Evolutionary conservation across 2,113 vertebrate species (phyloP).

Genomic region (Aldabrachelys gigantea): DNA sequence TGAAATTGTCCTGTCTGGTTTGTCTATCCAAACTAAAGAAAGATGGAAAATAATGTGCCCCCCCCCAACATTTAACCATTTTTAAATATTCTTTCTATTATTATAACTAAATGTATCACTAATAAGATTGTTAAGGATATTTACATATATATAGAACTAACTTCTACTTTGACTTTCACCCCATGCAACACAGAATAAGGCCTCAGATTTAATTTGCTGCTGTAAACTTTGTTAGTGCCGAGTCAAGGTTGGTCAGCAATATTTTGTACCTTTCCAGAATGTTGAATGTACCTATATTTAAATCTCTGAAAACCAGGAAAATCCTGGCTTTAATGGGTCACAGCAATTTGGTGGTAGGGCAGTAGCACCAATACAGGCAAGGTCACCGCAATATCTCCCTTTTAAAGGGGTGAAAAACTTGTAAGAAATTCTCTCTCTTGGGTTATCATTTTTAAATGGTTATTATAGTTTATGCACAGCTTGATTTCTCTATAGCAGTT

Average conservation of each 20-base stretch:
- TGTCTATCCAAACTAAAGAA: not conserved
- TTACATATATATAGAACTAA: not conserved
- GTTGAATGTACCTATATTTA: not conserved
- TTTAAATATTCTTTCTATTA: not conserved
- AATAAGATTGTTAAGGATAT: not conserved
- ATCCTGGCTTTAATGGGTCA: not conserved
- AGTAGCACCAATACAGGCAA: not conserved
- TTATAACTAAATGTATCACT: not conserved
- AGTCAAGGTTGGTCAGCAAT: not conserved
- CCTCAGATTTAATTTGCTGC: not conserved
- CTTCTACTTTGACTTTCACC: not conserved
- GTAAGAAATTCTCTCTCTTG: constrained; percentile 27
- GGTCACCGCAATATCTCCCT: constrained; percentile 39
- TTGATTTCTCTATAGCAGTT: constrained; percentile 19
- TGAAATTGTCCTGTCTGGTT: not conserved
- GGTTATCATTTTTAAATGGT: constrained; percentile 57
- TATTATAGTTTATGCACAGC: constrained; percentile 65
- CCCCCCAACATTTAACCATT: not conserved
- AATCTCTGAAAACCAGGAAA: not conserved
- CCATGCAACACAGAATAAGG: not conserved
- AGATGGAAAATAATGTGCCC: not conserved
- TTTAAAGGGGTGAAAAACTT: constrained; percentile 7
- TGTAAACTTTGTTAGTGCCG: not conserved
- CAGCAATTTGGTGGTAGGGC: not conserved
- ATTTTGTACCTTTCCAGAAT: not conserved